These are phyloP conservation scores for Drosophila ochracea DNA, from an alignment of 2,888 invertebrate species.

Conservation along the genomic window DNA sequence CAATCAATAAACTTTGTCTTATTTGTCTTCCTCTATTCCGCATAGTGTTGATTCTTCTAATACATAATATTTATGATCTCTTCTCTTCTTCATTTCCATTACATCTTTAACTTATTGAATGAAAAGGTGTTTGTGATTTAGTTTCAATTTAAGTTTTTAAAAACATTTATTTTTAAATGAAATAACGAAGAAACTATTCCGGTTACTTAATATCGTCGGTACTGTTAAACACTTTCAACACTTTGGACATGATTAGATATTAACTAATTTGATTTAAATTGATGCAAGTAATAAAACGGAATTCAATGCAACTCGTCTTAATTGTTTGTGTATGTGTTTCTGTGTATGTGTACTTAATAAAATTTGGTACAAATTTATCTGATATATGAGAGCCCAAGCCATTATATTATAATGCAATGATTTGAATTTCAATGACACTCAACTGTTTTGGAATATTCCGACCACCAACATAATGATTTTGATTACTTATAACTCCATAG, in stretches of 20 bases:
- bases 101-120: background rate
- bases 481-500: background rate
- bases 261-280: background rate
- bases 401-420: conserved; percentile 27
- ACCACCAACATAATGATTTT: conserved; percentile 8
- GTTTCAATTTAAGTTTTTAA: background rate
- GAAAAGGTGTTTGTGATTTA: background rate
- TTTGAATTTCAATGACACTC: conserved; percentile 4
- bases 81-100: background rate
- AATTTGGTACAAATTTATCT: conserved; percentile 7
- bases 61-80: background rate
- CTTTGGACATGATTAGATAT: background rate
- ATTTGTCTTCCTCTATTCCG: background rate
- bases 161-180: background rate
- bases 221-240: background rate
- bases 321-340: background rate
- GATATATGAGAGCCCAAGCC: conserved; percentile 6
- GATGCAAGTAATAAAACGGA: background rate
- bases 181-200: background rate
- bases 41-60: background rate
- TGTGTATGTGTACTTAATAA: background rate
- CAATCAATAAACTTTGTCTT: conserved; percentile 21
- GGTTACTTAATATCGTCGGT: background rate
- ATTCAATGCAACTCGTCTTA: background rate
- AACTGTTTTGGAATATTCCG: conserved; percentile 31